Base-by-base conservation (phyloP, 2,797 vertebrate genomes). In the Distichodus sexfasciatus region DNA sequence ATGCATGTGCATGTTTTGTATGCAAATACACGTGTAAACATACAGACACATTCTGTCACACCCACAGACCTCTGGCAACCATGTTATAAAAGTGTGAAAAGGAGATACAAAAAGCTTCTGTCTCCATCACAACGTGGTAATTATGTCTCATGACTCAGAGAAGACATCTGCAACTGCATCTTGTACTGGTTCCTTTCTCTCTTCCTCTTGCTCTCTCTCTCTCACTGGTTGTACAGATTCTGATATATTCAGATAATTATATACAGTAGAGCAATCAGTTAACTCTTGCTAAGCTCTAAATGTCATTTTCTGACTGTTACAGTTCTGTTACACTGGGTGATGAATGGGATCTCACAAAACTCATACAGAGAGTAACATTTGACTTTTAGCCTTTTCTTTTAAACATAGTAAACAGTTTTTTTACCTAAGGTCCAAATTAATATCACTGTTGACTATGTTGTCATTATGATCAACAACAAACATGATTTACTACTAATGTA, bases 101-200 rank as follows among this genome's bases (percentile, higher is more conserved):
- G n/a, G n/a, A n/a, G n/a, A n/a, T 17, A 40, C n/a, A 21, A n/a
- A 15, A 21, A 24, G 33, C 46, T 50, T 44, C 28, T 12, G 5
- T 11, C 19, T 21, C 41, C 71, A 11, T 28, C 61, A 29, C 21
- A 28, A n/a, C 21, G 33, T 62, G 36, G 40, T 66, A 74, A 63
- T 77, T 71, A 64, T 38, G 36, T 58, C 50, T 36, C 36, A 71
- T 72, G 69, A 78, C 29, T 69, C 53, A 55, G 46, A 54, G 17
- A 53, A 69, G 50, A 59, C 62, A 66, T 57, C 64, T 54, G 53
- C 51, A 28, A 33, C 11, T 36, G 36, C 51, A 58, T 46, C 69
- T 38, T 60, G 59, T 21, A 10, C 26, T 31, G n/a, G 10, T 50
- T 46, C 21, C 24, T 23, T 1, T 28, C 51, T 65, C 31, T 47